Percentiles rank a stretch among this genome's conserved stretches.
These are phyloP conservation scores for Diabrotica virgifera DNA, from an alignment of 1,140 invertebrate genomes.

Conservation along the genomic window DNA sequence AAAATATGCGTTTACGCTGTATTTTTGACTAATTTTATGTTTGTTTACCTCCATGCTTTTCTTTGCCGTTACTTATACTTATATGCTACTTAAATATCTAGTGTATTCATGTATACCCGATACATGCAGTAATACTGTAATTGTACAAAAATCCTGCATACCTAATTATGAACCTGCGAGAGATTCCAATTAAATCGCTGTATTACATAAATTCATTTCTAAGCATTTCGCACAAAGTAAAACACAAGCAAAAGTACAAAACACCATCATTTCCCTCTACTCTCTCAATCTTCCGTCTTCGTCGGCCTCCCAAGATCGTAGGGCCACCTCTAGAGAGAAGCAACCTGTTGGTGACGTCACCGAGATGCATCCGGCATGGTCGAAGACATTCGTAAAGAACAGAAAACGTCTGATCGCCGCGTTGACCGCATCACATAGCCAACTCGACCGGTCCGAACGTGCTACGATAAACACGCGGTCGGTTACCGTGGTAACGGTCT, in stretches of 20 bases:
- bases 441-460: not conserved
- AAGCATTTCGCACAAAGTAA: not conserved
- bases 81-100: no score
- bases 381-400: constrained; percentile 6
- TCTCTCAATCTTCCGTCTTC: constrained; percentile 13
- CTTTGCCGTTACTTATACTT: no score
- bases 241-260: not conserved
- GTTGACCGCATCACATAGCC: not conserved
- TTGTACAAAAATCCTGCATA: no score
- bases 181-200: no score
- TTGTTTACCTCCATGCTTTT: no score
- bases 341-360: constrained; percentile 21
- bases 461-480: not conserved
- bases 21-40: no score
- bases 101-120: no score
- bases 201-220: not conserved
- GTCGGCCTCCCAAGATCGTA: constrained; percentile 20
- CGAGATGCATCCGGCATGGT: constrained; percentile 12
- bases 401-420: constrained; percentile 6
- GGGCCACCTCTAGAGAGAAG: constrained; percentile 21
- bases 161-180: no score
- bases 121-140: no score
- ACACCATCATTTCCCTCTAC: not conserved
- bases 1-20: no score
- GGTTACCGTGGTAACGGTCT: constrained; percentile 3